Conservation (phyloP, 2,888 invertebrate species). For the Lepidochitona cinerea region DNA sequence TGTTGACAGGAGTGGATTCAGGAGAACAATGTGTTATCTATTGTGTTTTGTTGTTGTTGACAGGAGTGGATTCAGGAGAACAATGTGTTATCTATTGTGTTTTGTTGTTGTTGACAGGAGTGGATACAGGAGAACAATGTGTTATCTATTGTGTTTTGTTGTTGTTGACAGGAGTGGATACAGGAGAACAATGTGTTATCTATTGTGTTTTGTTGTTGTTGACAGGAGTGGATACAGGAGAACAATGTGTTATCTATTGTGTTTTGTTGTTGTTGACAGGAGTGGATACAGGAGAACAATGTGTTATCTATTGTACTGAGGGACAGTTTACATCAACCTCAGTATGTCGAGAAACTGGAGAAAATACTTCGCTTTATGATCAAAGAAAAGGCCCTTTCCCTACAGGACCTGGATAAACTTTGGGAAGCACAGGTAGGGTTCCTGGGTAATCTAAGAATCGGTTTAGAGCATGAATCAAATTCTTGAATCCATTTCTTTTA, state of each 20-base stretch:
- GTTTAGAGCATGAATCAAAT: too few relatives aligned
- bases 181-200: constrained; percentile 95
- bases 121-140: constrained; percentile 98
- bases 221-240: constrained; percentile 93
- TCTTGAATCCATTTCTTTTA: too few relatives aligned
- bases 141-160: constrained; percentile 94
- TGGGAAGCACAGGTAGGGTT: constrained; percentile 92
- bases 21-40: background rate
- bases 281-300: constrained; percentile 96
- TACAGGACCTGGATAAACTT: constrained; percentile 93
- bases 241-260: constrained; percentile 96
- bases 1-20: constrained; percentile 39
- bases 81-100: constrained; percentile 92
- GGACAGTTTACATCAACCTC: constrained; percentile 95
- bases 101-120: constrained; percentile 95
- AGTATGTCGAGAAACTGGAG: constrained; percentile 96
- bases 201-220: constrained; percentile 82
- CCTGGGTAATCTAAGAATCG: too few relatives aligned
- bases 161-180: constrained; percentile 84
- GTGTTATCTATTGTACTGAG: constrained; percentile 94
- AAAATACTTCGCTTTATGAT: constrained; percentile 98
- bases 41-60: background rate
- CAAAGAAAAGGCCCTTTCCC: constrained; percentile 84
- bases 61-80: constrained; percentile 97
- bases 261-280: constrained; percentile 75